Evolutionary conservation across 1,140 invertebrate species (phyloP).

Genomic region (Magallana gigas): DNA sequence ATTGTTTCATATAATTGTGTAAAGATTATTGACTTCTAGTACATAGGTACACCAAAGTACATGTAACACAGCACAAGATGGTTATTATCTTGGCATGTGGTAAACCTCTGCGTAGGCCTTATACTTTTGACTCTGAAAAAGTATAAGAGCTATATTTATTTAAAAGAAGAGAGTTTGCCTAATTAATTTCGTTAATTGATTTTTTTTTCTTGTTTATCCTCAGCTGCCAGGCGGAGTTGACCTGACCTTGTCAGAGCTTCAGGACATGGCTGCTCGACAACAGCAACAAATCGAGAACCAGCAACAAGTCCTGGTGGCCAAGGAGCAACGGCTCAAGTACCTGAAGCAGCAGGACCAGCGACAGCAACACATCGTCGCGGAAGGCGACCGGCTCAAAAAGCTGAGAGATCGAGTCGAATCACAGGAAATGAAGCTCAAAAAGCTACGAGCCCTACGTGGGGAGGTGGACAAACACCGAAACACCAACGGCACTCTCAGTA

Average conservation of each 20-base stretch:
- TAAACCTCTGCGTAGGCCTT: no score
- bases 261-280: conserved; percentile 96
- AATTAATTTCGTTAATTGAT: neutral
- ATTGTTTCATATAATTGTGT: no score
- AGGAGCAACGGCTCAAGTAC: conserved; percentile 95
- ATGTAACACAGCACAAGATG: no score
- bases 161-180: no score
- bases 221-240: conserved; percentile 88
- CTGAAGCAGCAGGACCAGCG: conserved; percentile 92
- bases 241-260: conserved; percentile 93
- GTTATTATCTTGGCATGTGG: no score
- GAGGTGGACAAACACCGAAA: conserved; percentile 95
- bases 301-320: conserved; percentile 92
- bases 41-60: no score
- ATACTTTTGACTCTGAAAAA: no score
- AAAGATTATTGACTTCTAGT: no score
- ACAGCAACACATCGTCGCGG: conserved; percentile 90
- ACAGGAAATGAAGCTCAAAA: conserved; percentile 94
- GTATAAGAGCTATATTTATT: no score
- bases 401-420: conserved; percentile 94
- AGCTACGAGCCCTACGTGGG: conserved; percentile 91
- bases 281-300: conserved; percentile 97
- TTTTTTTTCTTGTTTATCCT: conserved; percentile 72
- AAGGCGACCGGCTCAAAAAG: conserved; percentile 91
- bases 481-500: conserved; percentile 94